These are phyloP conservation scores for Rhorus exstirpatorius DNA, from an alignment of 2,888 invertebrate species.

Conservation along the genomic window DNA sequence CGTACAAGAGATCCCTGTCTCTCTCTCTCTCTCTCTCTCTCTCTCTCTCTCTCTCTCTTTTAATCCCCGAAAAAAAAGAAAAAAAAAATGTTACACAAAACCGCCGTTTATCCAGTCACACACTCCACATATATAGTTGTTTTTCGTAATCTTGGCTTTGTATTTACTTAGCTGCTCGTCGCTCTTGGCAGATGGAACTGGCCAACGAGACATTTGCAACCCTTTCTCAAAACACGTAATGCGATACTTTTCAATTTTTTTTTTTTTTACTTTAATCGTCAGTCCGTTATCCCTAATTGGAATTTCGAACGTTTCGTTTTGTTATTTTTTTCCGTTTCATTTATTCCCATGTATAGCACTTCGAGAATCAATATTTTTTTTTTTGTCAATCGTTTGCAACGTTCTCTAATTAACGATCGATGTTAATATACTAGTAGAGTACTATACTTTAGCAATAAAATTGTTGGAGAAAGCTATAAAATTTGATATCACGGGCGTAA, in stretches of 20 bases:
- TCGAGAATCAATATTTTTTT: too few species aligned
- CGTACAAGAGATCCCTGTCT: slow-evolving; percentile 52
- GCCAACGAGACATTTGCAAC: slow-evolving; percentile 59
- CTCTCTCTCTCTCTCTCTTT: too few species aligned
- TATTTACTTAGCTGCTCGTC: slow-evolving; percentile 78
- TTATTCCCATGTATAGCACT: background rate
- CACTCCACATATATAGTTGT: slow-evolving; percentile 63
- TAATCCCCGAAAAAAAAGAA: slow-evolving; percentile 66
- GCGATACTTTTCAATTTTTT: slow-evolving; percentile 69
- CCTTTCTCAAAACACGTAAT: slow-evolving; percentile 75
- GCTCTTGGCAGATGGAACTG: slow-evolving; percentile 74
- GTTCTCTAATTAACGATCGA: too few species aligned
- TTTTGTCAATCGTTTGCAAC: too few species aligned
- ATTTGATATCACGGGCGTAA: too few species aligned
- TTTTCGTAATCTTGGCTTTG: slow-evolving; percentile 74
- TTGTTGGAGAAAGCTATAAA: too few species aligned
- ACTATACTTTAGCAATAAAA: too few species aligned
- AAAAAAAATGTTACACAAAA: slow-evolving; percentile 76
- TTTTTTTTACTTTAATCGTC: slow-evolving; percentile 6
- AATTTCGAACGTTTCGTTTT: slow-evolving; percentile 20
- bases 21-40: too few species aligned
- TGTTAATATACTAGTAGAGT: too few species aligned
- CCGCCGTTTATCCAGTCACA: slow-evolving; percentile 61
- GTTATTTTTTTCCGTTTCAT: too few species aligned
- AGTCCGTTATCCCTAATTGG: slow-evolving; percentile 42